Conservation (phyloP, 2,888 invertebrate species). For the Catocala sponsa region DNA sequence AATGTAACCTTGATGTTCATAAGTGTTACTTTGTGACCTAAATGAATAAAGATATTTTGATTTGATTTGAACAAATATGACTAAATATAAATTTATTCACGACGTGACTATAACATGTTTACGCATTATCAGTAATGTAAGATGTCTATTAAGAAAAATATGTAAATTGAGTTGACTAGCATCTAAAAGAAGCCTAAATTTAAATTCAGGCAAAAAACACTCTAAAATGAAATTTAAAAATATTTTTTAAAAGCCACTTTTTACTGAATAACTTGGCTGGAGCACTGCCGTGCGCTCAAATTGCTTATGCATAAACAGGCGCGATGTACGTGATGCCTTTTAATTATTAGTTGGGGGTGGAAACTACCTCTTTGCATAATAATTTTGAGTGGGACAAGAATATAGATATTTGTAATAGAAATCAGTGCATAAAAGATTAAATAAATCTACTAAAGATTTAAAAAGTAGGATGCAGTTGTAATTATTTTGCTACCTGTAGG, state of each 20-base stretch:
- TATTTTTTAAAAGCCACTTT: slow-evolving; percentile 5
- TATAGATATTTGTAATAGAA: not conserved
- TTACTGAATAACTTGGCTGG: slow-evolving; percentile 9
- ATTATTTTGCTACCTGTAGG: too few species aligned
- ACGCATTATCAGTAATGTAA: too few species aligned
- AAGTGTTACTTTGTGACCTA: too few species aligned
- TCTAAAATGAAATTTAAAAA: slow-evolving; percentile 1
- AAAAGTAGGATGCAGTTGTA: too few species aligned
- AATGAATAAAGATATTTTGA: too few species aligned
- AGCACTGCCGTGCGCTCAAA: slow-evolving; percentile 12
- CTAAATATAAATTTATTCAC: too few species aligned
- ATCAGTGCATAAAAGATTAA: too few species aligned
- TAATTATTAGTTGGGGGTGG: slow-evolving; percentile 49
- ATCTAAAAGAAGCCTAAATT: not conserved
- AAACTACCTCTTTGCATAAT: slow-evolving; percentile 19
- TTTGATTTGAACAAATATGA: too few species aligned
- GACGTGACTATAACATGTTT: too few species aligned
- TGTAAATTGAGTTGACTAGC: too few species aligned
- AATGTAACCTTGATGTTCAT: too few species aligned
- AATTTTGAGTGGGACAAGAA: slow-evolving; percentile 5
- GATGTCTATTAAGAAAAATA: not conserved
- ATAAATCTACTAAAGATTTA: too few species aligned
- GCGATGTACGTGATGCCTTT: slow-evolving; percentile 45
- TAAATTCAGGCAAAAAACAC: slow-evolving; percentile 3
- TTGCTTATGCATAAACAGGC: slow-evolving; percentile 51